Base-by-base conservation (phyloP, 1,140 invertebrate species). In the Papilio machaon region DNA sequence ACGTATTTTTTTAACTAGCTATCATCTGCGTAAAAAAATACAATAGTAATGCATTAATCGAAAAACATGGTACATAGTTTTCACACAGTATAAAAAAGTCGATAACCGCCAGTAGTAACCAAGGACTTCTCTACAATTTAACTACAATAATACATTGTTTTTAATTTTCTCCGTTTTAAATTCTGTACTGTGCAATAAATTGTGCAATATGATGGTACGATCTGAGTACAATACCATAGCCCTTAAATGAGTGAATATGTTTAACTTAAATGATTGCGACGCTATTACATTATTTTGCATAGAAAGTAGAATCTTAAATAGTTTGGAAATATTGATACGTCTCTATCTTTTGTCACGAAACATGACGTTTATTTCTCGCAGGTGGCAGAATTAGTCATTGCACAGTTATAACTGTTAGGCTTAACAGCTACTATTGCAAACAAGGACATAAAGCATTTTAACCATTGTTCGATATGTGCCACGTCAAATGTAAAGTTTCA, bases 351-450 rank as follows among this genome's bases (percentile, higher is more conserved):
- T 23, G 60, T 30, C 60, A 64, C 60, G 23, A 64, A 8, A 64
- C 11, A 23, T 30, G 19, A 64, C 60, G 60, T 70, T 70, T 30
- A 30, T 30, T 0, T 70, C 30, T 35, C 64, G 64, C 64, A 70
- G 64, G 64, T 70, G 64, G 23, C 23, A 38, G 13, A 5, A 70
- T 70, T 70, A 70, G 64, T 70, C 64, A 70, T 35, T 35, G 11
- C 64, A 70, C 64, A 35, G 64, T 70, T 70, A 70, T 70, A 70
- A 70, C 64, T 35, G 64, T 67, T 67, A 15, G 64, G 35, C 60
- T 64, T 30, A 70, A 70, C n/a, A 60, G 58, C 23, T 35, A 67
- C 23, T 67, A 67, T 67, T 30, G 30, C 30, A 70, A 70, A 35
- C 23, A 35, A 38, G 64, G 23, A 35, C 64, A 35, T 70, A 70